These are phyloP conservation scores for Tetragonisca angustula DNA, from an alignment of 2,888 invertebrate species.

Conservation along the genomic window DNA sequence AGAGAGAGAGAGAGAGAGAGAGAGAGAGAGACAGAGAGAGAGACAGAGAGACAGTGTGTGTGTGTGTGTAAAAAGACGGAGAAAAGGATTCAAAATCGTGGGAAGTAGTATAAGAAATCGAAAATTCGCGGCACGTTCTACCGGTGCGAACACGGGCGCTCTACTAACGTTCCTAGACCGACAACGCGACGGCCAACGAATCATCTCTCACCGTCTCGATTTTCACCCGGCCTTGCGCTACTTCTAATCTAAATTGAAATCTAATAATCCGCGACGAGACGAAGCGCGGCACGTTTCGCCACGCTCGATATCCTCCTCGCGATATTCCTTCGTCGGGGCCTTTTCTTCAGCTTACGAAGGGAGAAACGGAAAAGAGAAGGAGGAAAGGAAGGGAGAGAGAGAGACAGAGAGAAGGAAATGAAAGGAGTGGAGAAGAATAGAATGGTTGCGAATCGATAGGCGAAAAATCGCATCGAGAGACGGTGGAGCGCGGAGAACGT, in stretches of 20 bases:
- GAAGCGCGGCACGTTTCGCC: constrained; percentile 35
- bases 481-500: background rate
- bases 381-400: background rate
- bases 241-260: constrained; percentile 57
- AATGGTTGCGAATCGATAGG: background rate
- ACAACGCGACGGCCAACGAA: background rate
- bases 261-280: constrained; percentile 48
- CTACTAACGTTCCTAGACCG: background rate
- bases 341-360: background rate
- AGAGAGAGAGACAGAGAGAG: background rate
- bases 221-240: background rate
- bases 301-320: constrained; percentile 6
- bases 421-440: background rate
- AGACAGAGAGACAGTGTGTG: background rate
- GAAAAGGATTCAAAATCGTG: constrained; percentile 52
- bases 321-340: background rate
- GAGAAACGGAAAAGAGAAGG: background rate
- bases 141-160: constrained; percentile 2
- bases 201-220: constrained; percentile 32
- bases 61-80: background rate
- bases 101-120: constrained; percentile 58
- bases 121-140: constrained; percentile 56
- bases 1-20: background rate
- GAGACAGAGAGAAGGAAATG: background rate
- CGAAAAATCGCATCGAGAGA: background rate